Base-by-base conservation (phyloP, 2,113 vertebrate species). In the Ammodytes dubius region DNA sequence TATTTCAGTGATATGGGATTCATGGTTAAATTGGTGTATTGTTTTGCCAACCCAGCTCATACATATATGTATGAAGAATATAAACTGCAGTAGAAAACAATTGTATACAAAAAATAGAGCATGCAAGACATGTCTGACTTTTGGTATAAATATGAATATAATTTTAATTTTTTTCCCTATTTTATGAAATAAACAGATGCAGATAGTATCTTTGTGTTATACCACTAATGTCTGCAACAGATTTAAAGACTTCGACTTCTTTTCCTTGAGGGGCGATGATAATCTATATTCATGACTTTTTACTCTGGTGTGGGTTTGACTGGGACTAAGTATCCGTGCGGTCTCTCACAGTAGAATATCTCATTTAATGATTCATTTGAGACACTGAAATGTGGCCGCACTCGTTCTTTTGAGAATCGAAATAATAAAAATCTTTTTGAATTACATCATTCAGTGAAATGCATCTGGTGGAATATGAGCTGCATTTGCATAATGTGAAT, bases 401-500 rank as follows among this genome's bases (percentile, higher is more conserved):
- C 49, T 60, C 5, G 7, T 40, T 54, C 60, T 83, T 74, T 63
- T 82, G 27, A 69, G 86, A 71, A 40, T 46, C 40, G 27, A 77
- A 88, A 81, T 42, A 7, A 27, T 27, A 37, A 53, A 72, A 76
- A 46, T 60, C 59, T 53, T 70, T 83, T 82, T 64, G 12, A 86
- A 76, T 82, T 53, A 27, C 73, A 75, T 57, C 45, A 58, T 69
- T 78, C 35, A 27, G 45, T 67, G 70, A 77, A 86, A 79, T 79
- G 40, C 64, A 79, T 79, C 81, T 54, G 69, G 14, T 63, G 39
- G 43, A 69, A 74, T 72, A 47, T 85, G 80, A 65, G 81, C 27
- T 39, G 52, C 19, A 92, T 94, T 87, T 83, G 79, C 89, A 88
- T 92, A 90, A 85, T 88, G 49, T 40, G 81, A 82, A 86, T 82